Percentiles rank a stretch among this genome's conserved stretches.
These are phyloP conservation scores for Diarsia dahlii DNA, from an alignment of 2,888 invertebrate species.

Conservation along the genomic window DNA sequence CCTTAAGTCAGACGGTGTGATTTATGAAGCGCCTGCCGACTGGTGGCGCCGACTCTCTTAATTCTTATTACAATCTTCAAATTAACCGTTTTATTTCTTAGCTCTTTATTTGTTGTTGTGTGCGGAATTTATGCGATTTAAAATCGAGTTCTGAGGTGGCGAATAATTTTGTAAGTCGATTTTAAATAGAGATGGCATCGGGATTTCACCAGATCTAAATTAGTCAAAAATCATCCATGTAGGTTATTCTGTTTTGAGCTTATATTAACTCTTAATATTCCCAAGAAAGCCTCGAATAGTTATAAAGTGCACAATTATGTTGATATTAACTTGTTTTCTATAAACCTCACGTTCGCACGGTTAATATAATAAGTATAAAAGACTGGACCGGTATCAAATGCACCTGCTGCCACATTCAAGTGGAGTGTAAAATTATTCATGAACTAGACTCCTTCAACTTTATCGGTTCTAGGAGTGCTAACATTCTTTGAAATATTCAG, in stretches of 20 bases:
- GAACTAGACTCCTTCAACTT: constrained; percentile 34
- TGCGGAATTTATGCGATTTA: constrained; percentile 61
- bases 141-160: constrained; percentile 38
- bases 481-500: constrained; percentile 41
- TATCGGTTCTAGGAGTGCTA: constrained; percentile 16
- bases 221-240: background rate
- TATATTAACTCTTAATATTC: background rate
- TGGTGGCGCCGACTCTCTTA: constrained; percentile 75
- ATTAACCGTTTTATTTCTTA: constrained; percentile 73
- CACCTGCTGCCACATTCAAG: constrained; percentile 52
- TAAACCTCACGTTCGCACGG: constrained; percentile 1
- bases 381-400: constrained; percentile 34
- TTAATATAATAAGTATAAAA: constrained; percentile 14
- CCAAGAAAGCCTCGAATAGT: background rate
- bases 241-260: background rate
- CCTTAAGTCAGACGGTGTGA: constrained; percentile 72
- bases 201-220: background rate
- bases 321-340: background rate
- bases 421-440: constrained; percentile 51
- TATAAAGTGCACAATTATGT: background rate
- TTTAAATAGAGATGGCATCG: background rate
- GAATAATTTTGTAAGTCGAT: constrained; percentile 28
- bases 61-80: constrained; percentile 74
- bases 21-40: constrained; percentile 74
- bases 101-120: constrained; percentile 61